Base-by-base conservation (phyloP, 2,888 invertebrate genomes). In the Chaetoderma sp. region DNA sequence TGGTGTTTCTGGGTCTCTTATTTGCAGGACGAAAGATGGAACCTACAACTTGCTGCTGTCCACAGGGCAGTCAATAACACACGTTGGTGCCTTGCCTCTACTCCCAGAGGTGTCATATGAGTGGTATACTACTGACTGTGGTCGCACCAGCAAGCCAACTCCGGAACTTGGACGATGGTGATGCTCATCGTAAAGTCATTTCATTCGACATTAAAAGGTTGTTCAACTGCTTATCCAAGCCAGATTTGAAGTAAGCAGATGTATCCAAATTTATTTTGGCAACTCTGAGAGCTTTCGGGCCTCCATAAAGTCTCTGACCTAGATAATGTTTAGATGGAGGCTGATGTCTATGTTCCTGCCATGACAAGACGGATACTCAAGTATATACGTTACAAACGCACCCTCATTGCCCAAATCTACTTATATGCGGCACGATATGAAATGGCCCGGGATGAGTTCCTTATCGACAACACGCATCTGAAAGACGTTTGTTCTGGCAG, bases 201-300 rank as follows among this genome's bases (percentile, higher is more conserved):
- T 39, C 60, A 32, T 61, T 68, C 30, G 60, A 67, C 50, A 23
- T 50, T 61, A 63, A 52, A 69, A 63, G 52, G 67, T 59, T 8
- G 36, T 63, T 4, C 69, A 63, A 27, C 60, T 69, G 44, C 36
- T 68, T 16, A 45, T 28, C 60, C 13, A 49, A 56, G 30, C 58
- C 58, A 45, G n/a, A n/a, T n/a, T n/a, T n/a, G 50, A 58, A 49
- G 25, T 18, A 50, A 16, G 61, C 28, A 44, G 55, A 67, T 23
- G 36, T 60, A 10, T 63, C 63, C 28, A n/a, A 42, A 59, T 47
- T 63, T 55, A 54, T 42, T 16, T 36, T 45, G 56, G 42, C 65
- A 27, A 54, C 62, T 56, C 45, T 30, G 4, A 32, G 50, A 5
- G 36, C 52, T 25, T 42, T 39, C 23, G 61, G 54, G 23, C 42